Evolutionary conservation across 2,797 vertebrate genomes (phyloP).

Genomic region (Lacerta agilis): DNA sequence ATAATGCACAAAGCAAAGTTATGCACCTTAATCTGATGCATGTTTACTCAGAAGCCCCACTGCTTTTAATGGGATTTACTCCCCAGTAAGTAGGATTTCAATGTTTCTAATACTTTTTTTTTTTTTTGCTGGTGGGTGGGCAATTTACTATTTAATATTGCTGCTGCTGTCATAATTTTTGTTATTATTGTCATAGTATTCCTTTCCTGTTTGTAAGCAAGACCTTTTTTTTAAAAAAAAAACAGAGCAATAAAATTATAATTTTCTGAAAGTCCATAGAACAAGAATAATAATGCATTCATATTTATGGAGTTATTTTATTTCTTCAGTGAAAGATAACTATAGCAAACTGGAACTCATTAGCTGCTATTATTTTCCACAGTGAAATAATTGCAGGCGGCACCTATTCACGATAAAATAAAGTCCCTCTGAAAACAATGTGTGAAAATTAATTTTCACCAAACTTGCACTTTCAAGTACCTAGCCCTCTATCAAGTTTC

Average conservation of each 20-base stretch:
- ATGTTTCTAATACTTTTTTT: no score
- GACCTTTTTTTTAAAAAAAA: background rate
- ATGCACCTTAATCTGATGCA: background rate
- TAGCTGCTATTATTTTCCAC: slow-evolving; percentile 27
- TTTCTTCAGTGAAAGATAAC: background rate
- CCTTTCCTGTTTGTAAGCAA: background rate
- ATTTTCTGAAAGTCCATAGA: background rate
- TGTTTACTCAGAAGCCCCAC: background rate
- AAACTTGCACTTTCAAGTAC: slow-evolving; percentile 22
- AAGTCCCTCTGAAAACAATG: slow-evolving; percentile 23
- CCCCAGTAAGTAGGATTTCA: background rate
- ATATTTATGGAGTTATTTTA: slow-evolving; percentile 11
- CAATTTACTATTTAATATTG: background rate
- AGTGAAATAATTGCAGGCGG: slow-evolving; percentile 24
- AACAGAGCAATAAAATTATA: background rate
- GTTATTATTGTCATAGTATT: background rate
- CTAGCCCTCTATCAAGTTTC: slow-evolving; percentile 7
- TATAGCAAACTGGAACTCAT: background rate
- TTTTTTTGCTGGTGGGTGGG: background rate
- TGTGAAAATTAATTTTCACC: slow-evolving; percentile 36
- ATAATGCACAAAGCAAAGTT: background rate
- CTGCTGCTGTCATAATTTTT: background rate
- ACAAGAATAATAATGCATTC: background rate
- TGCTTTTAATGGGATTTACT: background rate
- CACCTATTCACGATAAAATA: slow-evolving; percentile 13